Conservation (phyloP, 2,888 invertebrate genomes). For the Yponomeuta cagnagella region DNA sequence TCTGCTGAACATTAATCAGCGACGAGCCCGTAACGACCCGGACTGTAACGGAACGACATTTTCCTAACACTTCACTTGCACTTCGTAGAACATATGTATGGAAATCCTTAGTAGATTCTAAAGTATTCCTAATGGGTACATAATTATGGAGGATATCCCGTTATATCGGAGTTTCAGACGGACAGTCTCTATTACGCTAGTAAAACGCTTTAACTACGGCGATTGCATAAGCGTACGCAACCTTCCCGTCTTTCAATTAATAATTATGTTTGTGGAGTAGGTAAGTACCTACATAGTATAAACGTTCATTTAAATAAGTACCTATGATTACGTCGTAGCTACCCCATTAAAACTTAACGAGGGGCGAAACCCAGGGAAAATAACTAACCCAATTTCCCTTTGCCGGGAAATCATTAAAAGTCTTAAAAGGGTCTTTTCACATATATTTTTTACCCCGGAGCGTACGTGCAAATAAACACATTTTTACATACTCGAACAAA, state of each 20-base stretch:
- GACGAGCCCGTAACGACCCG: conserved; percentile 24
- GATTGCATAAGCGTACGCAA: neutral
- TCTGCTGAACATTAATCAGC: conserved; percentile 73
- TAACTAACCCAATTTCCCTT: conserved; percentile 77
- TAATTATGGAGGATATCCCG: neutral
- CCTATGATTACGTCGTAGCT: conserved; percentile 75
- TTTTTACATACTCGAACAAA: conserved; percentile 76
- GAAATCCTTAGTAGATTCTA: neutral
- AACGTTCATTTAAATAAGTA: conserved; percentile 74
- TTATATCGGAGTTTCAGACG: neutral
- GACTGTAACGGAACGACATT: conserved; percentile 6
- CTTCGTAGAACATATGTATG: conserved; percentile 1
- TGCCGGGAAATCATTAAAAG: conserved; percentile 76
- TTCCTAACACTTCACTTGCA: conserved; percentile 4
- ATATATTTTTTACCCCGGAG: conserved; percentile 68
- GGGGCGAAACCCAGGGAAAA: conserved; percentile 73
- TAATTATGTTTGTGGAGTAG: conserved; percentile 34
- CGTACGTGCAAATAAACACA: conserved; percentile 76
- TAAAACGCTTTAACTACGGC: neutral
- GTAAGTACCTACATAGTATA: conserved; percentile 25
- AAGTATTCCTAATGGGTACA: too few relatives aligned
- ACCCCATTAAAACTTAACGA: conserved; percentile 77
- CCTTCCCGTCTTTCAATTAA: neutral
- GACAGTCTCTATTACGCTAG: neutral
- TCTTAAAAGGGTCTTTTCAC: conserved; percentile 76